These are phyloP conservation scores for Musca domestica DNA, from an alignment of 1,140 invertebrate genomes.

Conservation along the genomic window DNA sequence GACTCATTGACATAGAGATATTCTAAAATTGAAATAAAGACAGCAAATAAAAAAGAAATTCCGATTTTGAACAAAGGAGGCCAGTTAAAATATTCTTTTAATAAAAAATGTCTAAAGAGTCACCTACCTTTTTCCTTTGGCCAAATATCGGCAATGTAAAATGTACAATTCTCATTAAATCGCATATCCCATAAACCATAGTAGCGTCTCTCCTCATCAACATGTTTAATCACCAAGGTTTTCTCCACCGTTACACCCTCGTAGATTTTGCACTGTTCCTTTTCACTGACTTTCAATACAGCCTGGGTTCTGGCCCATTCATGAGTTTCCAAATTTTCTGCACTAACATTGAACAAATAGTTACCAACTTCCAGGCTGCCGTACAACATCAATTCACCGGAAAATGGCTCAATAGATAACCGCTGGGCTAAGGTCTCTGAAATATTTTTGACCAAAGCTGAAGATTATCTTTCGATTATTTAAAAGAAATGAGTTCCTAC, in stretches of 20 bases:
- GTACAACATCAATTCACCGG: constrained; percentile 5
- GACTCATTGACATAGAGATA: constrained; percentile 4
- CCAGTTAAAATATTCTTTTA: too few species aligned
- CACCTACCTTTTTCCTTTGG: constrained; percentile 22
- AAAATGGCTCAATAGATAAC: neutral
- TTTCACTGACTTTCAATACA: neutral
- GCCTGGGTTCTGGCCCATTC: neutral
- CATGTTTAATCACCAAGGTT: neutral
- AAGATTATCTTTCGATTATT: too few species aligned
- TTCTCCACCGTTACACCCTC: neutral
- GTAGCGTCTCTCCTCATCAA: constrained; percentile 1
- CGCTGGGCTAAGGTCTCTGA: neutral
- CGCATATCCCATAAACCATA: neutral
- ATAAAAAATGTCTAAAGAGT: too few species aligned
- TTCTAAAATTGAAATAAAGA: constrained; percentile 10
- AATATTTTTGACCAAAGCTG: too few species aligned
- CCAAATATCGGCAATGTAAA: constrained; percentile 7
- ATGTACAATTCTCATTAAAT: constrained; percentile 11
- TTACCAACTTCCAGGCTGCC: neutral
- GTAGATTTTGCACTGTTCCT: constrained; percentile 1
- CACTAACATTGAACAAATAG: constrained; percentile 6
- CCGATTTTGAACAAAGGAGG: too few species aligned
- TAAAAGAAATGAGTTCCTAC: too few species aligned
- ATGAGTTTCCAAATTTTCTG: neutral
- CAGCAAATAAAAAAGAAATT: too few species aligned